phyloP scores from a whole-genome alignment of 1,140 invertebrate species.

The Pissodes strobi region DNA sequence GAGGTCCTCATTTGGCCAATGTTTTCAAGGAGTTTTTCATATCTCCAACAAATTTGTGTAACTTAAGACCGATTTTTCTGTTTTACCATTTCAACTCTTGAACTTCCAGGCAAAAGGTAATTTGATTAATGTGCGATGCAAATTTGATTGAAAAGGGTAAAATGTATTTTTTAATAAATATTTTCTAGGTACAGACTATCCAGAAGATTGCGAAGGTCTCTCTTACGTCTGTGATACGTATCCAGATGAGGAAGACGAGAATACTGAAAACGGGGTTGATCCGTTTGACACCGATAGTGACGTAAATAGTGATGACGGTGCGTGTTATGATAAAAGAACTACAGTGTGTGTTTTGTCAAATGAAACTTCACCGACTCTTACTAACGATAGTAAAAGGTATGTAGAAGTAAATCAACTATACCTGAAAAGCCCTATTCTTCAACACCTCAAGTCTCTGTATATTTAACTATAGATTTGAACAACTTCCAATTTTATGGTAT shows the following conservation, averaged over 20 bases:
- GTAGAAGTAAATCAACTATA: too few species aligned
- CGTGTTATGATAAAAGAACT: slow-evolving; percentile 41
- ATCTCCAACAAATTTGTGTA: too few species aligned
- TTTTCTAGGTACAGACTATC: slow-evolving; percentile 65
- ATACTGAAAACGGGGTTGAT: slow-evolving; percentile 79
- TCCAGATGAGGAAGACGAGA: slow-evolving; percentile 63
- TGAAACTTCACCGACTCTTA: slow-evolving; percentile 20
- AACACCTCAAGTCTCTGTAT: too few species aligned
- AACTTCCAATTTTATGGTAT: too few species aligned
- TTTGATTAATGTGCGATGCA: not conserved
- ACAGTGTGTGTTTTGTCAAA: slow-evolving; percentile 29
- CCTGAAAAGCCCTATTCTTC: slow-evolving; percentile 17
- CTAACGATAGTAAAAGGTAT: slow-evolving; percentile 26
- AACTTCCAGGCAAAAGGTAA: too few species aligned
- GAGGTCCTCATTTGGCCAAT: too few species aligned
- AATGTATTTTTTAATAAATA: too few species aligned
- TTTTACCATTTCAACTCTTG: too few species aligned
- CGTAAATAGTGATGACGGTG: slow-evolving; percentile 52
- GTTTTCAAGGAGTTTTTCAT: too few species aligned
- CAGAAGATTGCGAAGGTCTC: slow-evolving; percentile 62
- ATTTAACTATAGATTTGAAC: too few species aligned
- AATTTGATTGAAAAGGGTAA: too few species aligned
- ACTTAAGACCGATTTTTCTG: too few species aligned
- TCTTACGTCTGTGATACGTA: slow-evolving; percentile 76
- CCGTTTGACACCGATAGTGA: slow-evolving; percentile 81